These are phyloP conservation scores for Podotricha telesiphe DNA, from an alignment of 2,888 invertebrate species.

Conservation along the genomic window DNA sequence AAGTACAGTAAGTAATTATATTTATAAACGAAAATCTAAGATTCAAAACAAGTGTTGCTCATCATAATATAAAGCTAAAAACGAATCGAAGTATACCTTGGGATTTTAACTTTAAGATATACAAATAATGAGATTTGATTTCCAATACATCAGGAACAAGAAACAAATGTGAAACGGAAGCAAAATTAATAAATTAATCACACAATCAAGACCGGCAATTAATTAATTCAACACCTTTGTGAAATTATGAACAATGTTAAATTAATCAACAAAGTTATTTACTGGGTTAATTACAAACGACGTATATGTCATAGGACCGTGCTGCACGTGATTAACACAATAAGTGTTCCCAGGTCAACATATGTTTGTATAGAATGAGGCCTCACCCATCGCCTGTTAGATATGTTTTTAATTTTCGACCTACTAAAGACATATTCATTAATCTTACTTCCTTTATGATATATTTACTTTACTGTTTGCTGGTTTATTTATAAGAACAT, in stretches of 20 bases:
- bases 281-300: conserved; percentile 14
- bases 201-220: not conserved
- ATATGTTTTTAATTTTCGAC: conserved; percentile 13
- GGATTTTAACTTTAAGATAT: too few species aligned
- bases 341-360: conserved; percentile 7
- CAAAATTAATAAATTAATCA: conserved; percentile 3
- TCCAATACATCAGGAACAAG: too few species aligned
- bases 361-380: not conserved
- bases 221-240: conserved; percentile 1
- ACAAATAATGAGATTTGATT: too few species aligned
- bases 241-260: not conserved
- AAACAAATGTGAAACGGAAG: not conserved
- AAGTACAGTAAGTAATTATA: too few species aligned
- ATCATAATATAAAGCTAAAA: too few species aligned
- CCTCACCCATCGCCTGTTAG: not conserved
- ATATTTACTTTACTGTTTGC: not conserved
- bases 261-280: conserved; percentile 18
- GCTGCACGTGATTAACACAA: conserved; percentile 17
- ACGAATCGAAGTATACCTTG: too few species aligned
- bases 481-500: not conserved
- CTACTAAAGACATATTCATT: not conserved
- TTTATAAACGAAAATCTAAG: too few species aligned
- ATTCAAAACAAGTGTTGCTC: too few species aligned
- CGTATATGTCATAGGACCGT: not conserved
- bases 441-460: not conserved